Evolutionary conservation across 1,140 invertebrate species (phyloP), one percentile per base, ranked within the genome.

Genomic region (Cryptotermes secundus): DNA sequence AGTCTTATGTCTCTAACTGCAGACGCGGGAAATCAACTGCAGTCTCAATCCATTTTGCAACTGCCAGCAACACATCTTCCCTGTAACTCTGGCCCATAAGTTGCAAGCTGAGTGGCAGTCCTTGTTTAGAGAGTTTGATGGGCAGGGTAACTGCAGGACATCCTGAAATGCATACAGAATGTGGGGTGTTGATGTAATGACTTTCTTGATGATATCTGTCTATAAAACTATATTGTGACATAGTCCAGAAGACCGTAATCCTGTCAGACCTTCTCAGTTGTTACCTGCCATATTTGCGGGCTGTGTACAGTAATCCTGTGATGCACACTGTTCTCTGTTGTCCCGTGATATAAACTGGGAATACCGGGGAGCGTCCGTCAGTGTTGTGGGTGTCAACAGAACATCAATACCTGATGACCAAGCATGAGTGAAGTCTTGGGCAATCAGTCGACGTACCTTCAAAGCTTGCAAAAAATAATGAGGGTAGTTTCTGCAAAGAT

Each of bases 291-390:
- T 95, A 88, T 99, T 99, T 1, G 96, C 96, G 10, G 98, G 94
- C 88, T 99, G 97, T 0, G 98, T 99, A 88, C 96, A 99, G 89
- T 94, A 97, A 91, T 99, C 99, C 88, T 99, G 97, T 59, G 95
- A 90, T 0, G 95, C 94, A 89, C 96, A 96, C 86, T 97, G 96
- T 86, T 96, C 95, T 83, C 97, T 91, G 89, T 98, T 98, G 86
- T 97, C 95, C 85, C 94, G 93, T 53, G 91, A 91, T 0, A 91
- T 89, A 89, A 98, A 99, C 86, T 98, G 94, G n/a, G 91, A 93
- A 88, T 96, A 96, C 0, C 90, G 88, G 0, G 96, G 96, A 14
- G 98, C 96, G 87, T 96, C 94, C 10, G 93, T 93, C 9, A 99
- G 90, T 0, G 98, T 98, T 1, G 97, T 97, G 9, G 99, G 99